Evolutionary conservation across 2,888 invertebrate species (phyloP), one percentile per base, ranked within the genome.

Genomic region (Tetranychus piercei): DNA sequence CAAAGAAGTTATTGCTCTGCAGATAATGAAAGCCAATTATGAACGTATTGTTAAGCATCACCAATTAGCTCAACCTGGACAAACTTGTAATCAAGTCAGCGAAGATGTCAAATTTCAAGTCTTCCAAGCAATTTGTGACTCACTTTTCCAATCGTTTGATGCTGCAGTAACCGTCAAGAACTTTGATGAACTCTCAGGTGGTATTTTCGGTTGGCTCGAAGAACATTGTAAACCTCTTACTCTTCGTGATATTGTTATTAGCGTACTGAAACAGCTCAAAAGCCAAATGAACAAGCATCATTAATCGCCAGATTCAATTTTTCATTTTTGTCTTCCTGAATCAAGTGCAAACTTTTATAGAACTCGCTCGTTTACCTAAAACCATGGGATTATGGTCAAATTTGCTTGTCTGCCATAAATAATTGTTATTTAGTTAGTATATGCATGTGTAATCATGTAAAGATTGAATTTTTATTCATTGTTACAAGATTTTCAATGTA

Each of bases 21-120:
- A 93, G 77, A 95, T 96, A 73, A 91, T 92, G 88, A 93, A 94
- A 82, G 89, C 90, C 1, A 95, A 94, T 82, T 95, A 95, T 81
- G 94, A 96, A 81, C 92, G 94, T 82, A 94, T 97, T 81, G 90
- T 96, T 20, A 93, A 94, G 83, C 92, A 94, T 6, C 94, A 96
- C 82, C 94, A 95, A 81, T 89, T 90, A 5, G 75, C 77, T 67
- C 90, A 92, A 78, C 91, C 92, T 0, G 91, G 91, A 0, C 90
- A 90, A 65, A 89, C 90, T 73, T 92, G 92, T 81, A 90, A 89
- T 80, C 87, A 92, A 79, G 88, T 97, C 71, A 91, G 94, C 0
- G 95, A 96, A 82, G 93, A 95, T 83, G 89, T 92, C 71, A 96
- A 96, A 83, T 96, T 96, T 84, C 90, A 92, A 87, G 92, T 96